phyloP scores from a whole-genome alignment of 2,888 invertebrate genomes.

The Graphium colonna region DNA sequence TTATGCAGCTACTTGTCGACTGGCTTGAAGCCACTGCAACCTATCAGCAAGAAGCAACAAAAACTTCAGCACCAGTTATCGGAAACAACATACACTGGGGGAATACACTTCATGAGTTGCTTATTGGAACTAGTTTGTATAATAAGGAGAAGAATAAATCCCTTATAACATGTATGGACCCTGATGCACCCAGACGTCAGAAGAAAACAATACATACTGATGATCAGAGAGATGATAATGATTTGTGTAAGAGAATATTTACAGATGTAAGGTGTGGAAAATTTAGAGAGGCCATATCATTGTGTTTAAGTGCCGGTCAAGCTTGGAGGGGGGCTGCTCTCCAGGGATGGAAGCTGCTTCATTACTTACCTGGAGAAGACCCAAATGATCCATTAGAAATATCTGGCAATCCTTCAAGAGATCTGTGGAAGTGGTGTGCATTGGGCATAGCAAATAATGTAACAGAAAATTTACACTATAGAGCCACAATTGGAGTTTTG shows the following conservation, averaged over 20 bases:
- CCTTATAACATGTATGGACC: conserved; percentile 87
- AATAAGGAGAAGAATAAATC: conserved; percentile 65
- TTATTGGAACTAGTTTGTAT: conserved; percentile 71
- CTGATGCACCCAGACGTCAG: conserved; percentile 92
- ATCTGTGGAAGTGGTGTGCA: conserved; percentile 88
- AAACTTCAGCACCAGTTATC: conserved; percentile 64
- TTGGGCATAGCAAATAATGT: conserved; percentile 81
- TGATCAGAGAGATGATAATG: conserved; percentile 88
- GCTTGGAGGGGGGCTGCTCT: conserved; percentile 94
- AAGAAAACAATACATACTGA: conserved; percentile 90
- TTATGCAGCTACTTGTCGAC: conserved; percentile 92
- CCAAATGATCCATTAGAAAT: conserved; percentile 75
- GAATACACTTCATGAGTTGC: conserved; percentile 90
- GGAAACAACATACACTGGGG: conserved; percentile 91
- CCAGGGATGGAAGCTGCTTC: conserved; percentile 93
- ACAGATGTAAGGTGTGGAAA: conserved; percentile 91
- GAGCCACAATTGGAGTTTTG: conserved; percentile 87
- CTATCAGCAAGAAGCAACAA: conserved; percentile 84
- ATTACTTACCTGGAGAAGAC: conserved; percentile 89
- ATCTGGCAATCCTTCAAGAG: conserved; percentile 91
- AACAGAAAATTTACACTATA: conserved; percentile 76
- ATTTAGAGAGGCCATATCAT: conserved; percentile 89
- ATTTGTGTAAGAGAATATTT: conserved; percentile 82
- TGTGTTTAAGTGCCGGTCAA: conserved; percentile 93
- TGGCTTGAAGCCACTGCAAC: conserved; percentile 95